Base-by-base conservation (phyloP, 1,140 invertebrate genomes). In the Halesus radiatus region DNA sequence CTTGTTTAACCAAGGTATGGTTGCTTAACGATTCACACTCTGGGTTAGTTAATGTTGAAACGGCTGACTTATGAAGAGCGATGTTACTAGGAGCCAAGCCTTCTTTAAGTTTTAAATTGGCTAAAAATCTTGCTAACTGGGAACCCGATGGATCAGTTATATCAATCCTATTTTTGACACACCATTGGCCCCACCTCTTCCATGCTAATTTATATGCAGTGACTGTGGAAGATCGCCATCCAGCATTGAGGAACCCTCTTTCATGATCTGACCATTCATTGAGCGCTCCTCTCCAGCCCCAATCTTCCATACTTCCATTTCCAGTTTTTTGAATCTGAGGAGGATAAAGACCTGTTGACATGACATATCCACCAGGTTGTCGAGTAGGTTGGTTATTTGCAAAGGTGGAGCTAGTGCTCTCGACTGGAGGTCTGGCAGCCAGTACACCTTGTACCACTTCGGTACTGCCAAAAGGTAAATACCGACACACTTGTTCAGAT, bases 401-500 rank as follows among this genome's bases (percentile, higher is more conserved):
- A 81, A 80, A 3, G 84, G 84, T 13, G 29, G 29, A 3, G 18
- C 52, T 56, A 85, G 8, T 0, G 85, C 81, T 56, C 84, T 74
- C 4, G 45, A 37, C 45, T 79, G 60, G 1, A 85, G 58, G 50
- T 84, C 83, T 54, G 83, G 56, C n/a, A 26, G 32, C 85, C 84
- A 85, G 68, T 84, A 84, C n/a, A n/a, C n/a, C n/a, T n/a, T n/a
- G n/a, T n/a, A n/a, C n/a, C n/a, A n/a, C n/a, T n/a, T n/a, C n/a
- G n/a, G n/a, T n/a, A n/a, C n/a, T n/a, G n/a, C n/a, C n/a, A n/a
- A n/a, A n/a, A n/a, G n/a, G n/a, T n/a, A n/a, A n/a, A n/a, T n/a
- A n/a, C n/a, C n/a, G n/a, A n/a, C n/a, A n/a, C n/a, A n/a, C n/a
- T n/a, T n/a, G n/a, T n/a, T n/a, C n/a, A n/a, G n/a, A n/a, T n/a